Evolutionary conservation across 2,888 invertebrate genomes (phyloP), one percentile per base, ranked within the genome.

Genomic region (Leptarthrus brevirostris): DNA sequence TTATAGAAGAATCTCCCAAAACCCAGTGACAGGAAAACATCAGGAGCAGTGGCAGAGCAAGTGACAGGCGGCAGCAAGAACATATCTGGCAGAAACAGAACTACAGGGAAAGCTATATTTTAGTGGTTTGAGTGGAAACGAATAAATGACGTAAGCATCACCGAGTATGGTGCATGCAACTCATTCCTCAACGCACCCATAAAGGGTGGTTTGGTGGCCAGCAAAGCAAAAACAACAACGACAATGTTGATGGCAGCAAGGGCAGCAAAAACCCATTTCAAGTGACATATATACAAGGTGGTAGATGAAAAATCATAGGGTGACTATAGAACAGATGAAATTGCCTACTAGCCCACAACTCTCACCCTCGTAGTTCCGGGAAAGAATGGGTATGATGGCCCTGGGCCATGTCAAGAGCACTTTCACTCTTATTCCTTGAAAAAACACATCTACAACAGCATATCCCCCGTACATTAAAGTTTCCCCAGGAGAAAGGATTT

Each of bases 221-320:
- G 70, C 49, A 26, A 44, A 56, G 54, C 44, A 70, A 44, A 34
- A 64, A 40, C 56, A 58, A n/a, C 56, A 44, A 73, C 36, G 14
- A 30, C 16, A 10, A 14, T 22, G 36, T 30, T 54, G 74, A 69
- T 40, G 56, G 74, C 53, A 69, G 40, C 36, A 52, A 73, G 30
- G 24, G 66, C 44, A 74, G 58, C 44, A 56, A 70, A 66, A 70
- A 70, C 49, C 30, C 53, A 73, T 64, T 66, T 66, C 53, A 49
- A 44, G 64, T 74, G 66, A 66, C 73, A 64, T 74, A 73, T 49
- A 64, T 64, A 74, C 22, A 74, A 66, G 69, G 69, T 69, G 69
- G 73, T 66, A 66, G 73, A 74, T 74, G 73, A 74, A 74, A 74
- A 74, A 74, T 74, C 69, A 74, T 69, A 74, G 73, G 73, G 73